Conservation (phyloP, 2,113 vertebrate species). For the Struthio camelus region DNA sequence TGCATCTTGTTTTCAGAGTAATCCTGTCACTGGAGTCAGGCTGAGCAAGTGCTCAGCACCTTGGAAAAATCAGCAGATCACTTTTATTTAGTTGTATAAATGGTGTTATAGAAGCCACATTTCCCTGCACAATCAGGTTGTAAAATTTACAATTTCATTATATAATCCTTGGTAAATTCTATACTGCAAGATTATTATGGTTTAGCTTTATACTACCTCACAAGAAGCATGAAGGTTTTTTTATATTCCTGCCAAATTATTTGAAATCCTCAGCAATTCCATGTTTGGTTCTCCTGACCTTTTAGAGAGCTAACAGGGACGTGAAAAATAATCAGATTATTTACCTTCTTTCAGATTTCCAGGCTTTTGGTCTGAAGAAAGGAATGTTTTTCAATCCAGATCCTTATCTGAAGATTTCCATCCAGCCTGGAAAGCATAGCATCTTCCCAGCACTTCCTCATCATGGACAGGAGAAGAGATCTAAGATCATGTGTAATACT, state of each 20-base stretch:
- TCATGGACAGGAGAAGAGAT: conserved; percentile 96
- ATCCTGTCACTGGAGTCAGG: neutral
- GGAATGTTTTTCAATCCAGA: conserved; percentile 99
- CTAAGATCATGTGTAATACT: conserved; percentile 90
- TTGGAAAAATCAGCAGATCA: neutral
- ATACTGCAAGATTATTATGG: neutral
- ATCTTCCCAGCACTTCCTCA: conserved; percentile 95
- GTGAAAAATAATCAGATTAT: conserved; percentile 1
- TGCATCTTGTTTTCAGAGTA: neutral
- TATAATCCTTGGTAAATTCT: neutral
- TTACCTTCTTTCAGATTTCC: conserved; percentile 83
- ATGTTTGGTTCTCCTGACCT: neutral
- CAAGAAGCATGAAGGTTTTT: neutral
- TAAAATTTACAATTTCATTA: neutral
- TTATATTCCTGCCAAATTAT: neutral
- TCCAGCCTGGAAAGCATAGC: conserved; percentile 97
- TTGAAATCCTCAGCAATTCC: neutral
- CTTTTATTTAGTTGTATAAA: neutral
- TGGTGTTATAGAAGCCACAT: neutral
- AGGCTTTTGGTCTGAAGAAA: conserved; percentile 95
- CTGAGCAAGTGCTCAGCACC: neutral
- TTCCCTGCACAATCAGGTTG: neutral
- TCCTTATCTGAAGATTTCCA: conserved; percentile 97
- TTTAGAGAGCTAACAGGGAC: neutral
- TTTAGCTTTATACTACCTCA: neutral